phyloP scores from a whole-genome alignment of 2,888 invertebrate genomes.

The Spatulosminthurus flaviceps region DNA sequence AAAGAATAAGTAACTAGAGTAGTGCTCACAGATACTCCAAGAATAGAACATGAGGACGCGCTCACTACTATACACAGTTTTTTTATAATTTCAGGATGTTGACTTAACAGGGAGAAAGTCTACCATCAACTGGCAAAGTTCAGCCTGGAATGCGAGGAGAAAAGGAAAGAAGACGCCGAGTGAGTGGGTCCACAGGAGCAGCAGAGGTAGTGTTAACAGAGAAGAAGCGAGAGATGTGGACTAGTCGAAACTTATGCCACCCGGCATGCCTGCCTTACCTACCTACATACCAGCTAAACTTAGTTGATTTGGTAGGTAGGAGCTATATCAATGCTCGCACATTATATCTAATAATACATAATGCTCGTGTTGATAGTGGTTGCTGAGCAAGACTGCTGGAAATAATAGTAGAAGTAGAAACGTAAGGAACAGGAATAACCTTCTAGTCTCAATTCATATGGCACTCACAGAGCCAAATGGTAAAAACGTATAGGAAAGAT shows the following conservation, averaged over 20 bases:
- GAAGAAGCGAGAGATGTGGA: background rate
- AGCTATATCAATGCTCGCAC: background rate
- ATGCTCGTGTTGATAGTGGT: slow-evolving; percentile 1
- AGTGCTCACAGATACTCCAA: slow-evolving; percentile 14
- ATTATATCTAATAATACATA: too few species aligned
- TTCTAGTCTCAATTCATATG: background rate
- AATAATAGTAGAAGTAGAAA: slow-evolving; percentile 3
- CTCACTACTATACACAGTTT: background rate
- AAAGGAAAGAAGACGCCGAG: slow-evolving; percentile 16
- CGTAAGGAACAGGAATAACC: slow-evolving; percentile 12
- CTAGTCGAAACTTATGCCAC: too few species aligned
- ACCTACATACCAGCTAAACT: background rate
- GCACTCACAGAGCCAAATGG: background rate
- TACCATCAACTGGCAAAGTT: slow-evolving; percentile 39
- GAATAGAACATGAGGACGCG: slow-evolving; percentile 11
- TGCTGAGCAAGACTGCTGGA: background rate
- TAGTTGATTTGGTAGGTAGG: too few species aligned
- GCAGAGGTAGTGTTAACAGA: background rate
- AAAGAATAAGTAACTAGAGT: background rate
- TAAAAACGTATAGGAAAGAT: slow-evolving; percentile 15
- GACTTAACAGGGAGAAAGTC: slow-evolving; percentile 35
- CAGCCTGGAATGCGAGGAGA: slow-evolving; percentile 10
- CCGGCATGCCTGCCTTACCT: background rate
- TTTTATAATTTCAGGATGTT: slow-evolving; percentile 19
- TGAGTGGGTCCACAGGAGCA: background rate